Conservation (phyloP, 2,888 invertebrate species). For the Clivina fossor region DNA sequence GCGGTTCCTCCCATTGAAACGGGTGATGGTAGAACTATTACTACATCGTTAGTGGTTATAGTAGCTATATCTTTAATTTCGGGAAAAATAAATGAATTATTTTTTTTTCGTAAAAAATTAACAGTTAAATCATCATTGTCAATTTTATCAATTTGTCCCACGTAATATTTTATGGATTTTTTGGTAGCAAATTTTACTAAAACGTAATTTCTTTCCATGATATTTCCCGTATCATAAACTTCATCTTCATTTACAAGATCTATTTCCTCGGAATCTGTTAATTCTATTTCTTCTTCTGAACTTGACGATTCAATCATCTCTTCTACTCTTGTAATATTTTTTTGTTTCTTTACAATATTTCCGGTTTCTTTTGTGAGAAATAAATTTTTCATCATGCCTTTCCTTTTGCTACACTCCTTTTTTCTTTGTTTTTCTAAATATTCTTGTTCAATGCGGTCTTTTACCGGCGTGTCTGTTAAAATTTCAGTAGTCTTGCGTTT, state of each 20-base stretch:
- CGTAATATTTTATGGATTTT: slow-evolving; percentile 17
- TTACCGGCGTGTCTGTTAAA: slow-evolving; percentile 9
- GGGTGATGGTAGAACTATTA: slow-evolving; percentile 5
- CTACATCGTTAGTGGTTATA: neutral
- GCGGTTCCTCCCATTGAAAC: neutral
- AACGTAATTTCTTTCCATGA: slow-evolving; percentile 37
- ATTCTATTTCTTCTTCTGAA: slow-evolving; percentile 10
- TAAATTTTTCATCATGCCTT: slow-evolving; percentile 38
- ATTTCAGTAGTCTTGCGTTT: slow-evolving; percentile 24
- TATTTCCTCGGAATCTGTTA: no score
- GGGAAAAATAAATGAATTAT: slow-evolving; percentile 1
- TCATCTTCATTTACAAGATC: slow-evolving; percentile 11
- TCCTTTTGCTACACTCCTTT: slow-evolving; percentile 32
- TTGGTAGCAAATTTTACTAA: slow-evolving; percentile 39
- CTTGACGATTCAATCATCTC: neutral
- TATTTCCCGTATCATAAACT: neutral
- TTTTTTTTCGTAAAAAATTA: slow-evolving; percentile 2
- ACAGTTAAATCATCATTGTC: neutral
- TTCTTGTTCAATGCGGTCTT: neutral
- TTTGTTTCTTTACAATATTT: slow-evolving; percentile 22
- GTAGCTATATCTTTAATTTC: slow-evolving; percentile 3
- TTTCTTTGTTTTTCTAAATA: slow-evolving; percentile 21
- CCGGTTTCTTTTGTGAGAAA: no score
- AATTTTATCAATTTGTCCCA: neutral
- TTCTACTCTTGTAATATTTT: neutral